phyloP scores from a whole-genome alignment of 1,140 invertebrate genomes.

The Aplysia californica region DNA sequence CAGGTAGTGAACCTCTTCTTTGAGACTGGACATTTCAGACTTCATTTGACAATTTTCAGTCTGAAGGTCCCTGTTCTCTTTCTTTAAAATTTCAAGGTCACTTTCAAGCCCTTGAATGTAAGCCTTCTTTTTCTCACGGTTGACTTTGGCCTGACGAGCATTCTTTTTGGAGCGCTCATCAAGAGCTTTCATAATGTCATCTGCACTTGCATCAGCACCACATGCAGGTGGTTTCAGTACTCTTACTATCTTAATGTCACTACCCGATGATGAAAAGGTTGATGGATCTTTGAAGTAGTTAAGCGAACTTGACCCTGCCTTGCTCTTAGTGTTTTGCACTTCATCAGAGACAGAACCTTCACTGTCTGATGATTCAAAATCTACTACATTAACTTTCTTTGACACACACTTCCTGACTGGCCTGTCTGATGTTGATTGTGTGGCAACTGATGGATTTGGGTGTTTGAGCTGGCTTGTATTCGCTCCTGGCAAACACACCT shows the following conservation, averaged over 20 bases:
- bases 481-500: not conserved
- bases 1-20: conserved; percentile 58
- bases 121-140: conserved; percentile 61
- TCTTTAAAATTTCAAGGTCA: conserved; percentile 43
- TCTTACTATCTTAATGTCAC: not conserved
- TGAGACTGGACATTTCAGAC: conserved; percentile 34
- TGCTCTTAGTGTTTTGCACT: not conserved
- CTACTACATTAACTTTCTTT: not conserved
- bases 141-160: conserved; percentile 59
- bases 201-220: not conserved
- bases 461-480: not conserved
- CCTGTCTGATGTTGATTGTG: not conserved
- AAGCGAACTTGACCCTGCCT: not conserved
- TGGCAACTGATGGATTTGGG: not conserved
- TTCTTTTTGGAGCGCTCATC: conserved; percentile 58
- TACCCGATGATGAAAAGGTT: too few relatives aligned
- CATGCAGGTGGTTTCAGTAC: not conserved
- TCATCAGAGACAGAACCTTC: not conserved
- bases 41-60: conserved; percentile 30
- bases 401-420: not conserved
- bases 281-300: not conserved
- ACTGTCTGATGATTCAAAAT: not conserved
- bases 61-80: conserved; percentile 45
- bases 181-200: conserved; percentile 38
- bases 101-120: conserved; percentile 56